Evolutionary conservation across 2,113 vertebrate species (phyloP), one percentile per base, ranked within the genome.

Genomic region (Gymnogyps californianus): DNA sequence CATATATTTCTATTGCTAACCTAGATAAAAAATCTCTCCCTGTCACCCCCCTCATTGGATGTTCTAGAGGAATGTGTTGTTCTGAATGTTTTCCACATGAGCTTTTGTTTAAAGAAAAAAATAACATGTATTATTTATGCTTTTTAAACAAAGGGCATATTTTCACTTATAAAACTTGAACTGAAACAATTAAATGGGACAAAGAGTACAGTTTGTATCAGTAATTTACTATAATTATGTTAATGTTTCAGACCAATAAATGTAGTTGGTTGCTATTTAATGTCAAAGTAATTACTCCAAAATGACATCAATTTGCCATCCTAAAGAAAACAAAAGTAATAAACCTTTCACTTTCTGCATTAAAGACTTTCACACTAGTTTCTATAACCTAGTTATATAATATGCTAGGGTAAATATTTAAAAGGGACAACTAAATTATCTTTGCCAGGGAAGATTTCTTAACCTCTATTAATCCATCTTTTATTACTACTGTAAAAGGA

Each of bases 241-340:
- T 87, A 85, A 88, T 38, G 49, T 91, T 96, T 92, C 69, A 93
- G 47, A 87, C 58, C 47, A 93, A 61, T 93, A 88, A 96, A 88
- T 13, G 78, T 90, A 69, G 44, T 34, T 64, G 21, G 13, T 77
- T 88, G 29, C 32, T 79, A 91, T 94, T 96, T 92, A 93, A 93
- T 75, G 87, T 93, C 79, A 84, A 91, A 94, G 22, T 80, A 94
- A 95, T 97, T 94, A 84, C 47, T 75, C n/a, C 34, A 91, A 91
- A 95, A 95, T 93, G 22, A 83, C 36, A 90, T 67, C 46, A 74
- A 71, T 80, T 96, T 94, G 84, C 70, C 72, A 89, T 81, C 16
- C 44, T 65, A 78, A 79, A 86, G n/a, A 72, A 90, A 89, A n/a
- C 34, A 29, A 83, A 91, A 87, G 38, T 82, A 94, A 93, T 93